Conservation (phyloP, 1,140 invertebrate genomes). For the Drosophila ironensis region DNA sequence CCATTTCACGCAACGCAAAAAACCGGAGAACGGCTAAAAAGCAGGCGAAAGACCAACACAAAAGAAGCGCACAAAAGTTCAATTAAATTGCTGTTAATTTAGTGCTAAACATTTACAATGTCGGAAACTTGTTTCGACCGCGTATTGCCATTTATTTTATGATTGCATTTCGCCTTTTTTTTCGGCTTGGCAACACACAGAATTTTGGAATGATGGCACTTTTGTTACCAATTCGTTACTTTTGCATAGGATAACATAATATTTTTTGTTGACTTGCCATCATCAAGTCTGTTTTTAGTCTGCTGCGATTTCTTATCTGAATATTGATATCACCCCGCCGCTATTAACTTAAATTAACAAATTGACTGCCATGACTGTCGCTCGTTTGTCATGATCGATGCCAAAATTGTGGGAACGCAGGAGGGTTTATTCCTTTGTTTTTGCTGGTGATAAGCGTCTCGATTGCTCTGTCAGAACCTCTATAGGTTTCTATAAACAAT, state of each 20-base stretch:
- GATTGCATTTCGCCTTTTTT: slow-evolving; percentile 21
- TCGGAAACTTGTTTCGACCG: slow-evolving; percentile 60
- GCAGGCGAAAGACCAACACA: slow-evolving; percentile 15
- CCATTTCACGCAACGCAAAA: slow-evolving; percentile 18
- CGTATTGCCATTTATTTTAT: slow-evolving; percentile 55
- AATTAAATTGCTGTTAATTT: slow-evolving; percentile 76
- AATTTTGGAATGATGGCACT: background rate
- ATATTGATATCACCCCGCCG: slow-evolving; percentile 20
- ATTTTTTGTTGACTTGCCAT: background rate
- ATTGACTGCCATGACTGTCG: slow-evolving; percentile 26
- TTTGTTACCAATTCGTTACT: no score
- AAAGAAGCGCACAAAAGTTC: slow-evolving; percentile 33
- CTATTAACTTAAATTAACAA: slow-evolving; percentile 39
- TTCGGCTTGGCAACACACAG: slow-evolving; percentile 41
- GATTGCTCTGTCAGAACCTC: background rate
- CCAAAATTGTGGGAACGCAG: background rate
- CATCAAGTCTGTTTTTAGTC: no score
- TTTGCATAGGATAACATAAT: no score
- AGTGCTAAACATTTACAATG: slow-evolving; percentile 73
- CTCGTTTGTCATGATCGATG: slow-evolving; percentile 39
- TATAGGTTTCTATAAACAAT: no score
- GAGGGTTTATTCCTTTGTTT: background rate
- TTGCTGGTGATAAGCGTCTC: slow-evolving; percentile 1
- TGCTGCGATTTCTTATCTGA: slow-evolving; percentile 16
- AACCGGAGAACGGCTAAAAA: slow-evolving; percentile 18